Evolutionary conservation across 2,888 invertebrate species (phyloP), one percentile per base, ranked within the genome.

Genomic region (Polydrusus cervinus): DNA sequence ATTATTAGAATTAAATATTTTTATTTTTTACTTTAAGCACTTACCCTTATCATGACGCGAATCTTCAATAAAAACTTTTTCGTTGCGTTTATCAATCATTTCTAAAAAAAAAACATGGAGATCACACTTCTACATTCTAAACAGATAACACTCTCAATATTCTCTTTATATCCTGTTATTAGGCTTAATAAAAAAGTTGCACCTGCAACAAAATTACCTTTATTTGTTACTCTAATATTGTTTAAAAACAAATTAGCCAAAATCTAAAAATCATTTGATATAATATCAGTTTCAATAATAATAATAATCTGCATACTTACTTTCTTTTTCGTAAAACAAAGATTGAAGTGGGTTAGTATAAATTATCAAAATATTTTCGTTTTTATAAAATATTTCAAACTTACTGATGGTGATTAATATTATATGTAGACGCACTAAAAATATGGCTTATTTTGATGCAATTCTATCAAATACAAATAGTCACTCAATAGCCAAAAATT

Each of bases 21-120:
- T n/a, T n/a, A n/a, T n/a, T n/a, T n/a, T n/a, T n/a, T n/a, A 30
- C 30, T 30, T 30, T 34, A 6, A 6, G 5, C 20, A 61, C 45
- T 13, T 40, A 61, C 40, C 45, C n/a, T 61, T 18, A 13, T 16
- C n/a, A 8, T 34, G 34, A 14, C 7, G n/a, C n/a, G 5, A 11
- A 3, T 53, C 30, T 8, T n/a, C n/a, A 7, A n/a, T 10, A n/a
- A 30, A 1, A n/a, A 53, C 5, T n/a, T 53, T 30, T 13, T 53
- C 25, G 7, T 25, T n/a, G 13, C 7, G 30, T 53, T 30, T 30
- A n/a, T 53, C n/a, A 2, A 6, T 30, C 53, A 53, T 53, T 53
- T 25, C 30, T 11, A 13, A 30, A 13, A 51, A 51, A 2, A 13
- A 18, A 20, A 20, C 11, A 11, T 88, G 45, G n/a, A n/a, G n/a